Evolutionary conservation across 2,113 vertebrate genomes (phyloP).

Genomic region (Pyrgilauda ruficollis): DNA sequence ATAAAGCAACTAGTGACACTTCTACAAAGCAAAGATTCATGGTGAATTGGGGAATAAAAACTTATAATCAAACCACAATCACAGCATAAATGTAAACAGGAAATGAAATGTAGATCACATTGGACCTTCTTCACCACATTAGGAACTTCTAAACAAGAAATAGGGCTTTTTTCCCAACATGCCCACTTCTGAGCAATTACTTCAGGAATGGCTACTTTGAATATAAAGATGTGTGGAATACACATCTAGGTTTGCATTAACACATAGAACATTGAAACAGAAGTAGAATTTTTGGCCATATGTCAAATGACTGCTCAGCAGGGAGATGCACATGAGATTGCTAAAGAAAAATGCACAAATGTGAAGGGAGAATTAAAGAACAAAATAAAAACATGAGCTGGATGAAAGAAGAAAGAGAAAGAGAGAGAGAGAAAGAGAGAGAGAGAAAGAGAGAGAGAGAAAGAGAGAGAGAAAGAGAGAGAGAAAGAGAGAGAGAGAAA

Average conservation of each 20-base stretch:
- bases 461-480: neutral
- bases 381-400: neutral
- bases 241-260: neutral
- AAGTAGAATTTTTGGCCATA: neutral
- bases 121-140: too few species aligned
- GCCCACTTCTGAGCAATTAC: neutral
- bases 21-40: neutral
- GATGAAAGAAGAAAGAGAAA: neutral
- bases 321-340: neutral
- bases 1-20: neutral
- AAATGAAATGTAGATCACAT: neutral
- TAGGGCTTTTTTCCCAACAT: neutral
- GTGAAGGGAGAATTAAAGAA: neutral
- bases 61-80: neutral
- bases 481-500: rapidly evolving
- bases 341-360: neutral
- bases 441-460: too few species aligned
- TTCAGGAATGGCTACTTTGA: neutral
- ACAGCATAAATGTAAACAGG: neutral
- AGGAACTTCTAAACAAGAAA: neutral
- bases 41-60: neutral
- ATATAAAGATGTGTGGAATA: neutral
- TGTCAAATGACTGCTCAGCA: neutral
- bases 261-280: neutral
- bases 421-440: too few species aligned